Percentiles rank a stretch among this genome's conserved stretches.
Evolutionary conservation across 64 coral and sea anemone species (phyloP).

Genomic region (Porites lutea): DNA sequence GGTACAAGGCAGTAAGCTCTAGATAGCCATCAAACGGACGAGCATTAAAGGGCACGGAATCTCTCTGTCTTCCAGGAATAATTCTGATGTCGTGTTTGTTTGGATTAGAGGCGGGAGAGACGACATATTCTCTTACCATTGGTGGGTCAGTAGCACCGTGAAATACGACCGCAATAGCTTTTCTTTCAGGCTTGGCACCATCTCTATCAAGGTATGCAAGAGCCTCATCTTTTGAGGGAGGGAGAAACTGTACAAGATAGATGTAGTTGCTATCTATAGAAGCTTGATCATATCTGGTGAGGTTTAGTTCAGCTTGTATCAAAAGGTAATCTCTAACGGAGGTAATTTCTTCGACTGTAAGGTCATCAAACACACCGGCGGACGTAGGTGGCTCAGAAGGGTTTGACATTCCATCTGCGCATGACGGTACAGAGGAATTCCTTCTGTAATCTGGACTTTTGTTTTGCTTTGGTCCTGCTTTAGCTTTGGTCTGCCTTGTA

Average conservation of each 20-base stretch:
- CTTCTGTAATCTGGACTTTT: no score
- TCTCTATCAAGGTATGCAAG: slow-evolving; percentile 58
- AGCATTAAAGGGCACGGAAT: slow-evolving; percentile 43
- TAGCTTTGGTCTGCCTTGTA: neutral
- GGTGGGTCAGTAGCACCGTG: slow-evolving; percentile 65
- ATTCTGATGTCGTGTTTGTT: neutral
- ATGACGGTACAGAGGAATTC: neutral
- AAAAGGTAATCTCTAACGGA: slow-evolving; percentile 36
- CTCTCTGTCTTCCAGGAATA: neutral
- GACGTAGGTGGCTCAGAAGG: neutral
- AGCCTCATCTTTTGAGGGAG: slow-evolving; percentile 70
- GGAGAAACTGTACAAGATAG: slow-evolving; percentile 70
- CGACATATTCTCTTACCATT: slow-evolving; percentile 71
- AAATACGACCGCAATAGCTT: slow-evolving; percentile 73
- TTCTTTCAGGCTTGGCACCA: slow-evolving; percentile 60
- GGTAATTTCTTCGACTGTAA: slow-evolving; percentile 15
- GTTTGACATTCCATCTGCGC: slow-evolving; percentile 8
- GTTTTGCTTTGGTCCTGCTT: neutral
- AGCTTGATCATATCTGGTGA: neutral
- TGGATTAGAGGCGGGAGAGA: slow-evolving; percentile 23
- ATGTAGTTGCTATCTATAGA: slow-evolving; percentile 54
- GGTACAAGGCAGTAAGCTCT: neutral
- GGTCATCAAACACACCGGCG: slow-evolving; percentile 49
- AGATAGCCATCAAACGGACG: neutral
- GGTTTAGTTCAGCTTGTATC: neutral